These are phyloP conservation scores for Phymatocera aterrima DNA, from an alignment of 2,888 invertebrate genomes.

Conservation along the genomic window DNA sequence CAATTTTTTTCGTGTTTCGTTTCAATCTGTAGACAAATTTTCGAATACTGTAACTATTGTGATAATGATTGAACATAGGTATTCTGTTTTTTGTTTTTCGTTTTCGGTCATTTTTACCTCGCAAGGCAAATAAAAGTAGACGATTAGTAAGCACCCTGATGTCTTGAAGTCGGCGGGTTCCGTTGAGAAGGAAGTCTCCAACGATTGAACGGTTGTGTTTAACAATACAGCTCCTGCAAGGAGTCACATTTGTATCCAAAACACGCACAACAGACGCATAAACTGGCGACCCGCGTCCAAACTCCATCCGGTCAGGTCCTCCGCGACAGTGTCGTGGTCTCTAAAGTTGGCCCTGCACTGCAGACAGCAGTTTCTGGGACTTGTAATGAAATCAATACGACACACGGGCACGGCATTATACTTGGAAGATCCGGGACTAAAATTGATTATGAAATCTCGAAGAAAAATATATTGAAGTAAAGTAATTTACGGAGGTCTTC, in stretches of 20 bases:
- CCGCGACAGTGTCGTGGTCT: conserved; percentile 24
- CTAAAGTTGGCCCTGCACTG: neutral
- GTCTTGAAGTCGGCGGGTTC: conserved; percentile 49
- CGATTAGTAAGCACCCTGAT: conserved; percentile 57
- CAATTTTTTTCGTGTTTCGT: neutral
- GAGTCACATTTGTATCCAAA: conserved; percentile 27
- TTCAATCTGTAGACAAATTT: neutral
- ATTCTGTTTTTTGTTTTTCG: neutral
- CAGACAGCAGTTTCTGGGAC: neutral
- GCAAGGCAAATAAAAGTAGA: conserved; percentile 53
- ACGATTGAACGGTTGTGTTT: conserved; percentile 47
- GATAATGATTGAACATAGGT: neutral
- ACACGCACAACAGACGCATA: conserved; percentile 43
- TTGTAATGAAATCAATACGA: neutral
- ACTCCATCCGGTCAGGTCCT: conserved; percentile 44
- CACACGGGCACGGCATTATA: neutral
- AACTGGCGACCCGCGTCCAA: conserved; percentile 45
- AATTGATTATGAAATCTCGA: neutral
- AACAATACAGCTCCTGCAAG: conserved; percentile 47
- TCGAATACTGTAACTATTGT: neutral
- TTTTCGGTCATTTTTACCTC: conserved; percentile 5
- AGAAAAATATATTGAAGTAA: neutral
- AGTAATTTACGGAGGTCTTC: too few relatives aligned
- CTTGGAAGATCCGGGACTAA: neutral
- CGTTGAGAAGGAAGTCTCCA: conserved; percentile 59